Evolutionary conservation across 2,113 vertebrate genomes (phyloP).

Genomic region (Enhydra lutris): DNA sequence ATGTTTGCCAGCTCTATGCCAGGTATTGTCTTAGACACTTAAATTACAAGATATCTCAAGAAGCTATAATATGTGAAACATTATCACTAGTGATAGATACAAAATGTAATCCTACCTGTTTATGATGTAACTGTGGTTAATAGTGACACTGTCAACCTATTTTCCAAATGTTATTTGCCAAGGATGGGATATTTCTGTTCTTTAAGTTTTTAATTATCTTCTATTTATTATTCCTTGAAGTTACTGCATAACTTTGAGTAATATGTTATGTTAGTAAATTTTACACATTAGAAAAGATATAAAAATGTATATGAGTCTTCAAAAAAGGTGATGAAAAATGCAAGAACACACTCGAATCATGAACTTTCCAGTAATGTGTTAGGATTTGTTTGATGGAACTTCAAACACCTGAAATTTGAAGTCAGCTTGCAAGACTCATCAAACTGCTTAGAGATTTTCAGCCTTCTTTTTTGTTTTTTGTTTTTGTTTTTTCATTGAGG

Average conservation of each 20-base stretch:
- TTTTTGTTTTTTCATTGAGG: not conserved
- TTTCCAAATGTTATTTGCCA: not conserved
- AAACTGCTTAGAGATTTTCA: not conserved
- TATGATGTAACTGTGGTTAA: not conserved
- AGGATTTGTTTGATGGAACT: not conserved
- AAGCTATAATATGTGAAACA: not conserved
- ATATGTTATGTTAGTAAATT: not conserved
- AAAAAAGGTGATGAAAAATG: not conserved
- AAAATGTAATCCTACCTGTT: not conserved
- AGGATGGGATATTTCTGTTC: not conserved
- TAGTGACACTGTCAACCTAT: not conserved
- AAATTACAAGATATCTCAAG: not conserved
- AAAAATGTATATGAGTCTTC: not conserved
- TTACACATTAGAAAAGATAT: not conserved
- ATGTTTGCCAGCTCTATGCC: not conserved
- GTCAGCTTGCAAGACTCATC: not conserved
- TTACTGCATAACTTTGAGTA: not conserved
- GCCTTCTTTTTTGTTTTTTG: not conserved
- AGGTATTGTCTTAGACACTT: not conserved
- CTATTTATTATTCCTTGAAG: not conserved
- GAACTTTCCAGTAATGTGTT: not conserved
- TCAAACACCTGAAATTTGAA: constrained; percentile 21
- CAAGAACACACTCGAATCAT: not conserved
- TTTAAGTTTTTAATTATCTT: not conserved
- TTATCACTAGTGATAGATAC: not conserved